Evolutionary conservation across 2,888 invertebrate species (phyloP).

Genomic region (Abrostola tripartita): DNA sequence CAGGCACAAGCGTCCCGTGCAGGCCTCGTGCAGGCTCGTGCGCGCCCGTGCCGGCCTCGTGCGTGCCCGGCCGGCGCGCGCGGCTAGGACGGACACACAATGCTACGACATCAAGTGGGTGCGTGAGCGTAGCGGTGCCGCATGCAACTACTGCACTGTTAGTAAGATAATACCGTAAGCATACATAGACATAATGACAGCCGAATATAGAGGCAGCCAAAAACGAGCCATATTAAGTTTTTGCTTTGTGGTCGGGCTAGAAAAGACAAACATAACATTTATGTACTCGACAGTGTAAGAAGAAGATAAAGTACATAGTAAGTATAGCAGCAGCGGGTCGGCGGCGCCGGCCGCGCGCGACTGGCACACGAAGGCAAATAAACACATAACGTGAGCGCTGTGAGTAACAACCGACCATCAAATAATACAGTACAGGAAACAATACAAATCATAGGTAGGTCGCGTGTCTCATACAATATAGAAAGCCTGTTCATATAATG

Average conservation of each 20-base stretch:
- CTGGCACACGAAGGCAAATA: conserved; percentile 73
- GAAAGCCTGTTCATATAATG: conserved; percentile 79
- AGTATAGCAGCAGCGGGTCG: conserved; percentile 17
- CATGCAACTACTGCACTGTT: conserved; percentile 81
- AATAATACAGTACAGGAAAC: conserved; percentile 59
- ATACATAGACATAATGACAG: conserved; percentile 88
- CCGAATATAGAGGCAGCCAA: conserved; percentile 87
- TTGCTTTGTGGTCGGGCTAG: conserved; percentile 87
- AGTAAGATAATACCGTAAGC: conserved; percentile 83
- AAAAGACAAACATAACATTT: conserved; percentile 81
- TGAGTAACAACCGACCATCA: conserved; percentile 63
- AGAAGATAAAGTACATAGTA: conserved; percentile 51
- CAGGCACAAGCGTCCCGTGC: conserved; percentile 18
- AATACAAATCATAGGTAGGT: conserved; percentile 64
- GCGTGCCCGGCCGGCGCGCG: conserved; percentile 52
- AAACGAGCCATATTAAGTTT: conserved; percentile 87
- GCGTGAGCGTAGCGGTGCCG: conserved; percentile 58
- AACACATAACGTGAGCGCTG: conserved; percentile 76
- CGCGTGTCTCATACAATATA: conserved; percentile 75
- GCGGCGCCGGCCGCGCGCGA: conserved; percentile 23
- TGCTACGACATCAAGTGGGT: conserved; percentile 60
- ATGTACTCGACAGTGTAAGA: conserved; percentile 77
- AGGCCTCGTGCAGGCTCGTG: conserved; percentile 1
- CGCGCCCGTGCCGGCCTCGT: not conserved
- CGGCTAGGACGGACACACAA: conserved; percentile 79